These are phyloP conservation scores for Melanostoma scalare DNA, from an alignment of 2,888 invertebrate species.

Conservation along the genomic window DNA sequence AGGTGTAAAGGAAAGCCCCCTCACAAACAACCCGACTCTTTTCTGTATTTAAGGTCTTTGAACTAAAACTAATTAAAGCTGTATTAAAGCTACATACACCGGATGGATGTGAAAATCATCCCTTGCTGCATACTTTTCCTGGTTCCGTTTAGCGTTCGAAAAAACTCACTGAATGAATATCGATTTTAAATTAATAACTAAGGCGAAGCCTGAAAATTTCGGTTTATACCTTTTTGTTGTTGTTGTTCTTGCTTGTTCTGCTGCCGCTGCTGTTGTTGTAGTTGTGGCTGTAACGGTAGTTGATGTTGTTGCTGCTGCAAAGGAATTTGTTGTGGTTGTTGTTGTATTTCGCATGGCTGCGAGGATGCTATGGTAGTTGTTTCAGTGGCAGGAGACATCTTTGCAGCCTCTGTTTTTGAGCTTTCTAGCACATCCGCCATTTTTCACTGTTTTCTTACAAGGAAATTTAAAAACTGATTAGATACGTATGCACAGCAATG, in stretches of 20 bases:
- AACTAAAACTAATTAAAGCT: conserved; percentile 55
- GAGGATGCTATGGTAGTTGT: conserved; percentile 63
- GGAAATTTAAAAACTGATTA: conserved; percentile 17
- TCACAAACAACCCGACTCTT: background rate
- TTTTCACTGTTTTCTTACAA: conserved; percentile 51
- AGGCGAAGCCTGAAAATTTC: conserved; percentile 20
- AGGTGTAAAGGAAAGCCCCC: too few relatives aligned
- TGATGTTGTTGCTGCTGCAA: conserved; percentile 34
- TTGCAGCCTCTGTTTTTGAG: conserved; percentile 59
- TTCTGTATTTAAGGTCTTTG: conserved; percentile 43
- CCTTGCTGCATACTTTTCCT: conserved; percentile 42
- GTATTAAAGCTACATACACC: conserved; percentile 42
- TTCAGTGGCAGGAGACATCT: conserved; percentile 55
- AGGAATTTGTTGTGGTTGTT: conserved; percentile 47
- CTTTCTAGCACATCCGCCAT: conserved; percentile 72
- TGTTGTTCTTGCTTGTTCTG: conserved; percentile 50
- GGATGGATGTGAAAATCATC: conserved; percentile 43
- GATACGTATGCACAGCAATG: background rate
- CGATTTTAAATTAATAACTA: conserved; percentile 40
- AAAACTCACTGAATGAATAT: conserved; percentile 30
- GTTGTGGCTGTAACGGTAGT: conserved; percentile 29
- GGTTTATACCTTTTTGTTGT: conserved; percentile 61
- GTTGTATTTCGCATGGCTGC: conserved; percentile 40
- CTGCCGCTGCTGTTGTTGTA: conserved; percentile 27
- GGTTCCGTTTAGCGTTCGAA: conserved; percentile 48